A percentile compares a stretch with the other conserved stretches of the same genome.
Evolutionary conservation across 2,888 invertebrate genomes (phyloP).

Genomic region (Ectemnius lituratus): DNA sequence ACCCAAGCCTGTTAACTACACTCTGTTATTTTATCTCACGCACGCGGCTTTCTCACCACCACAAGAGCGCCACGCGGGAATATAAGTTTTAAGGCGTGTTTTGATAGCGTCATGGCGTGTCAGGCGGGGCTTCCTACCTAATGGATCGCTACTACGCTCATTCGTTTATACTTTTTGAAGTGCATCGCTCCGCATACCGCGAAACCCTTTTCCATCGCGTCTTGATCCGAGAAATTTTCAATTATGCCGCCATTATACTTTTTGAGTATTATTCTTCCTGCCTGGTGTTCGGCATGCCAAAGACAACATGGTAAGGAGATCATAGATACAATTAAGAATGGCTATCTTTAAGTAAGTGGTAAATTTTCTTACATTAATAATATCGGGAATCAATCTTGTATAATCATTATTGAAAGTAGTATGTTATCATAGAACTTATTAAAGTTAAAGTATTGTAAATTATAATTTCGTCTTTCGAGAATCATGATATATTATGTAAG

Average conservation of each 20-base stretch:
- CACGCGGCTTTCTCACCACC: slow-evolving; percentile 66
- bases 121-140: slow-evolving; percentile 74
- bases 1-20: slow-evolving; percentile 72
- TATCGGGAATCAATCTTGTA: too few relatives aligned
- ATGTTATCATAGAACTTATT: too few relatives aligned
- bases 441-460: too few relatives aligned
- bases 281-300: too few relatives aligned
- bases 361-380: too few relatives aligned
- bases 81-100: slow-evolving; percentile 77
- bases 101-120: slow-evolving; percentile 76
- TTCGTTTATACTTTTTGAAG: slow-evolving; percentile 64
- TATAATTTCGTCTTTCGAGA: too few relatives aligned
- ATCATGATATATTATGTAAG: too few relatives aligned
- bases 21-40: slow-evolving; percentile 75
- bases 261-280: too few relatives aligned
- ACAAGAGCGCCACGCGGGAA: slow-evolving; percentile 62
- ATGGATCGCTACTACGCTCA: slow-evolving; percentile 72
- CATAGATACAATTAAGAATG: too few relatives aligned
- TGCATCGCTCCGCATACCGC: slow-evolving; percentile 55
- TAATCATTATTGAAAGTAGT: too few relatives aligned
- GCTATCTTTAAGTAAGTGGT: too few relatives aligned
- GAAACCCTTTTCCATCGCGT: slow-evolving; percentile 35
- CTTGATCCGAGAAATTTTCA: slow-evolving; percentile 12
- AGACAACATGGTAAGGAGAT: too few relatives aligned
- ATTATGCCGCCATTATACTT: slow-evolving; percentile 8